A percentile compares a stretch with the other conserved stretches of the same genome.
Evolutionary conservation across 1,140 invertebrate genomes (phyloP).

Genomic region (Drosophila fuyamai): DNA sequence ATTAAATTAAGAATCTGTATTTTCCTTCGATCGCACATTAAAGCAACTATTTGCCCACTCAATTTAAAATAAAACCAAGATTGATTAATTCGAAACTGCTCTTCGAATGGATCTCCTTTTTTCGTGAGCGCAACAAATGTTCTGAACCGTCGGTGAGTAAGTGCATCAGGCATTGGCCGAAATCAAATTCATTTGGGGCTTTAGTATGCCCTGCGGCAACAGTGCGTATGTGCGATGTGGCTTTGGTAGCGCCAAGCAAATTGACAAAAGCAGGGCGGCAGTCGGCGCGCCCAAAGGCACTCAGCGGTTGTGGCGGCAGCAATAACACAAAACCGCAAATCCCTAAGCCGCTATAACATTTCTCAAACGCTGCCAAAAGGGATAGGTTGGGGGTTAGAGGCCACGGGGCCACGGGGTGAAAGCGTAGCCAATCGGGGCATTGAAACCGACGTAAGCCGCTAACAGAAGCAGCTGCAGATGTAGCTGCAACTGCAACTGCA

Average conservation of each 20-base stretch:
- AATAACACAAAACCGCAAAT: slow-evolving; percentile 76
- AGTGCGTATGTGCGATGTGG: slow-evolving; percentile 74
- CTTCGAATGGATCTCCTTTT: background rate
- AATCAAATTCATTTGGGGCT: slow-evolving; percentile 51
- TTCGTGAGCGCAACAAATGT: background rate
- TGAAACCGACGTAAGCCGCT: slow-evolving; percentile 59
- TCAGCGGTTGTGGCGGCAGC: slow-evolving; percentile 49
- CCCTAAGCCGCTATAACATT: slow-evolving; percentile 78
- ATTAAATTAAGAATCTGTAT: too few species aligned
- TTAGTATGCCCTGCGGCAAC: slow-evolving; percentile 31
- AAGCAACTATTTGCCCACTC: background rate
- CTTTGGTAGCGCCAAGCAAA: slow-evolving; percentile 59
- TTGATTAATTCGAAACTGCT: slow-evolving; percentile 30
- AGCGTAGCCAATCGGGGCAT: slow-evolving; percentile 43
- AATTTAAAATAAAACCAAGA: slow-evolving; percentile 9
- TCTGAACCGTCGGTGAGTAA: slow-evolving; percentile 12
- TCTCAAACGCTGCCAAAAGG: slow-evolving; percentile 61
- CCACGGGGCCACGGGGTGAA: background rate
- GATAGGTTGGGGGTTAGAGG: background rate
- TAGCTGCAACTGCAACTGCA: slow-evolving; percentile 41
- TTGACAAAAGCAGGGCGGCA: slow-evolving; percentile 66
- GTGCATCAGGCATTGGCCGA: slow-evolving; percentile 28
- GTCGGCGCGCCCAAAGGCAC: slow-evolving; percentile 35
- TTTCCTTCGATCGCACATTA: too few species aligned
- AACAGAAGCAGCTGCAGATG: slow-evolving; percentile 50